These are phyloP conservation scores for Syngnathus acus DNA, from an alignment of 2,797 vertebrate genomes.

Conservation along the genomic window DNA sequence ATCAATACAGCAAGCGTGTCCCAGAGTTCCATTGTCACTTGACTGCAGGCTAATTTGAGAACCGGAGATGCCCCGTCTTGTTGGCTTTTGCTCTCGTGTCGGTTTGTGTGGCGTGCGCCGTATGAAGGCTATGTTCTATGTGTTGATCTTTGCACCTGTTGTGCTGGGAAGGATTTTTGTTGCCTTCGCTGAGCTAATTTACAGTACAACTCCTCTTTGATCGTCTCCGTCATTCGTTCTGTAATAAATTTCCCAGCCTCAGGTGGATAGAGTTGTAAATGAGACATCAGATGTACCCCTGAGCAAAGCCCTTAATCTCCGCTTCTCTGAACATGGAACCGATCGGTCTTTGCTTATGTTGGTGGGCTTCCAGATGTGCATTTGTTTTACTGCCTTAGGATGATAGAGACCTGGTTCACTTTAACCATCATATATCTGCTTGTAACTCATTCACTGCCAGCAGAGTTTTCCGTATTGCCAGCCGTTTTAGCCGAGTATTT, in stretches of 20 bases:
- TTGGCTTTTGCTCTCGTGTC: slow-evolving; percentile 17
- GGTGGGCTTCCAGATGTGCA: background rate
- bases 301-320: background rate
- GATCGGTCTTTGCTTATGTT: background rate
- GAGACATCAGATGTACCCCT: slow-evolving; percentile 1
- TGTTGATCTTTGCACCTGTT: slow-evolving; percentile 40
- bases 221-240: background rate
- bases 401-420: background rate
- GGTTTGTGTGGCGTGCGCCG: background rate
- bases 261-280: background rate
- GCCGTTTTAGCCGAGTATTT: too few relatives aligned
- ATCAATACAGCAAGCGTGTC: slow-evolving; percentile 49
- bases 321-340: background rate
- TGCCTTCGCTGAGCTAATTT: background rate
- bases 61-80: slow-evolving; percentile 46
- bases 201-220: slow-evolving; percentile 8
- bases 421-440: background rate
- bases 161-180: background rate
- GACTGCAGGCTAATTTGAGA: slow-evolving; percentile 66
- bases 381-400: background rate
- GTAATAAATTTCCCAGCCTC: background rate
- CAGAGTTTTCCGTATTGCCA: too few relatives aligned
- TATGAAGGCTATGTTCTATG: slow-evolving; percentile 14
- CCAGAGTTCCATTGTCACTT: slow-evolving; percentile 67
- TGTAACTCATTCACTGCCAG: background rate